phyloP scores from a whole-genome alignment of 30 jellyfish, hydroid and myxozoan species.

The Sanderia malayensis region DNA sequence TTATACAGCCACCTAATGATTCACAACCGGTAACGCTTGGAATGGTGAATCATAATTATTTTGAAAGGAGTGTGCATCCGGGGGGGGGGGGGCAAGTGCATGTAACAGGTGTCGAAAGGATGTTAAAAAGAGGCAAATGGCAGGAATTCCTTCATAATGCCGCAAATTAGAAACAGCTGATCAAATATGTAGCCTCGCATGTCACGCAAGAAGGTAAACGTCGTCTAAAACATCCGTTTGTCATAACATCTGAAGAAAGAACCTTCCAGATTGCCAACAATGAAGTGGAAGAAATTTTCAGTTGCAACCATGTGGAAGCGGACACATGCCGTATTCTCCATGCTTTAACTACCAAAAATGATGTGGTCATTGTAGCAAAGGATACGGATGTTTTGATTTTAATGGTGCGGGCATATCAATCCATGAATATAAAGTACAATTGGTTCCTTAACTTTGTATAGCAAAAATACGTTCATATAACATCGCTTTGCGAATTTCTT shows the following conservation, averaged over 20 bases:
- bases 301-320: slow-evolving; percentile 7
- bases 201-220: neutral
- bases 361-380: slow-evolving; percentile 44
- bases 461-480: slow-evolving; percentile 52
- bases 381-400: slow-evolving; percentile 42
- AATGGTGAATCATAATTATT: neutral
- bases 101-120: neutral
- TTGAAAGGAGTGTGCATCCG: neutral
- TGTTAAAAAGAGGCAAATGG: neutral
- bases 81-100: neutral
- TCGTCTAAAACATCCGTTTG: neutral
- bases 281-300: neutral
- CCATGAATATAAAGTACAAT: slow-evolving; percentile 16
- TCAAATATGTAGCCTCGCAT: neutral
- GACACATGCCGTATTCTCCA: slow-evolving; percentile 27
- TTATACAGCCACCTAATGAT: neutral
- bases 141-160: neutral
- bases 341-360: slow-evolving; percentile 1
- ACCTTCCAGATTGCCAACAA: neutral
- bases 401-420: slow-evolving; percentile 15
- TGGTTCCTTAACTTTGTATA: slow-evolving; percentile 18
- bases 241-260: neutral
- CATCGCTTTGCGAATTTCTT: slow-evolving; percentile 18
- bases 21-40: neutral
- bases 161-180: neutral